phyloP scores from a whole-genome alignment of 1,140 invertebrate genomes.

The Latrodectus geometricus region DNA sequence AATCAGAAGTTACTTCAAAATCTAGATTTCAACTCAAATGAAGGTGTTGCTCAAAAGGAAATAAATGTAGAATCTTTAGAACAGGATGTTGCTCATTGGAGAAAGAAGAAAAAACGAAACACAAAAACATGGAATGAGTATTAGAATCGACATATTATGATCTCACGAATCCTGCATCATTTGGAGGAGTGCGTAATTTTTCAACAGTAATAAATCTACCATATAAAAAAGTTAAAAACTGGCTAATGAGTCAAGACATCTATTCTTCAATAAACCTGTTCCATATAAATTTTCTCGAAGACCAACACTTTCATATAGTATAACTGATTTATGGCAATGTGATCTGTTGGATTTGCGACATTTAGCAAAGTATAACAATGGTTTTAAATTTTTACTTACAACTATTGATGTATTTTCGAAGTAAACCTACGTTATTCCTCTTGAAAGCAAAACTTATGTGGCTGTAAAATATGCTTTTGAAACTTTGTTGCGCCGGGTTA shows the following conservation, averaged over 20 bases:
- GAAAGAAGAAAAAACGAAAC: too few species aligned
- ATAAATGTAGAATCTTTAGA: too few species aligned
- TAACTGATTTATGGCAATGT: background rate
- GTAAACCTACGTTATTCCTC: background rate
- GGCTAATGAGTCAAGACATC: slow-evolving; percentile 1
- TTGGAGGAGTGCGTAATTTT: slow-evolving; percentile 8
- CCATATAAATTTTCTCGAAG: background rate
- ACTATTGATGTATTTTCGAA: slow-evolving; percentile 26
- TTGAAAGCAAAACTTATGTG: slow-evolving; percentile 1
- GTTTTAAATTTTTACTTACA: background rate
- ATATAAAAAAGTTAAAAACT: background rate
- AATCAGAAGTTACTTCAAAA: too few species aligned
- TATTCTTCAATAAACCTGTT: background rate
- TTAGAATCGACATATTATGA: background rate
- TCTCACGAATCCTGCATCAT: background rate
- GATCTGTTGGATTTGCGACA: background rate
- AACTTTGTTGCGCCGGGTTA: background rate
- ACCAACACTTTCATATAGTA: slow-evolving; percentile 7
- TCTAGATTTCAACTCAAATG: too few species aligned
- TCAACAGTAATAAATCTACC: background rate
- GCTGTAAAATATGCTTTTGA: background rate
- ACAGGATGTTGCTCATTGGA: too few species aligned
- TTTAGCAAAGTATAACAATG: background rate
- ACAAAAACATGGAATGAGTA: background rate
- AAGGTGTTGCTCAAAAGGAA: too few species aligned